Percentiles rank a stretch among this genome's conserved stretches.
Evolutionary conservation across 92 coral and sea anemone species (phyloP).

Genomic region (Phenganax subtilis): DNA sequence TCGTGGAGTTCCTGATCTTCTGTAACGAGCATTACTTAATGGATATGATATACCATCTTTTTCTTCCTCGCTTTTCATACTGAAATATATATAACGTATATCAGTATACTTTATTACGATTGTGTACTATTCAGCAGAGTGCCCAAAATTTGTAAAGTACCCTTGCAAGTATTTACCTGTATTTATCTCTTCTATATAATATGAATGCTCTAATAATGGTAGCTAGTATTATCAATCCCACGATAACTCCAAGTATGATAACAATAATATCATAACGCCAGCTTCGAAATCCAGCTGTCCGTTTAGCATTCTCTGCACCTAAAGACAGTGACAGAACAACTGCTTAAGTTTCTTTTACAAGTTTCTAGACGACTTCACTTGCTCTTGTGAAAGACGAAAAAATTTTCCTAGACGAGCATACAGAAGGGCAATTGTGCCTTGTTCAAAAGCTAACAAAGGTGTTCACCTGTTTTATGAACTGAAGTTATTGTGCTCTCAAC

Average conservation of each 20-base stretch:
- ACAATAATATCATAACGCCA: constrained; percentile 36
- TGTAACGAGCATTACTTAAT: constrained; percentile 25
- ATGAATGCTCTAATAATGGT: constrained; percentile 26
- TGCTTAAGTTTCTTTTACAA: background rate
- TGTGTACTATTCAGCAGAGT: background rate
- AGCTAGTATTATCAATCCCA: constrained; percentile 21
- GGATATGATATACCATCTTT: constrained; percentile 34
- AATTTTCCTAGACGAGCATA: too few relatives aligned
- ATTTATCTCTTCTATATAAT: constrained; percentile 21
- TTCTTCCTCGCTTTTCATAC: constrained; percentile 24
- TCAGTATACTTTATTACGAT: background rate
- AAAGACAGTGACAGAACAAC: background rate
- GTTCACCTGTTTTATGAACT: constrained; percentile 6
- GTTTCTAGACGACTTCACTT: background rate
- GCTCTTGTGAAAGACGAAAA: background rate
- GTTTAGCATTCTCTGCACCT: constrained; percentile 19
- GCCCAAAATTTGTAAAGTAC: background rate
- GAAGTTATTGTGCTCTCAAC: constrained; percentile 17
- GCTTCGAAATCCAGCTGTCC: constrained; percentile 35
- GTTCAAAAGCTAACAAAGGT: background rate
- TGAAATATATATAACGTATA: background rate
- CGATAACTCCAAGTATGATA: constrained; percentile 18
- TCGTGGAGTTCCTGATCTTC: constrained; percentile 20
- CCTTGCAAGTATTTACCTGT: background rate
- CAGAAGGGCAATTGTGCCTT: background rate